Evolutionary conservation across 1,140 invertebrate species (phyloP).

Genomic region (Tetramorium parvispinum): DNA sequence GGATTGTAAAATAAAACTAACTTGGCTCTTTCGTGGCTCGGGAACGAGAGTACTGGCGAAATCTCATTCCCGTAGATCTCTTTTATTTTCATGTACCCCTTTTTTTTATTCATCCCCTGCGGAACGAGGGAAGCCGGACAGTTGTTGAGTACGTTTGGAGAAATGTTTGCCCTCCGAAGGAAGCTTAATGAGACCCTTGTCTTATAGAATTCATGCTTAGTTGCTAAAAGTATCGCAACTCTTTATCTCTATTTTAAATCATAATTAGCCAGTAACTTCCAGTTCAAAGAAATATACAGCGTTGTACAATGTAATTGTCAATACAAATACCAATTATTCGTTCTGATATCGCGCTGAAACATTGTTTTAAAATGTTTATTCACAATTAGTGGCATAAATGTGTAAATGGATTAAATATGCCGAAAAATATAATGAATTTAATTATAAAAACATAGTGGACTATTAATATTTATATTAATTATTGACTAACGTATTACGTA

Average conservation of each 20-base stretch:
- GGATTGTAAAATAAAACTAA: constrained; percentile 87
- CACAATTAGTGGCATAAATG: neutral
- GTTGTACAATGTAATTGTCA: neutral
- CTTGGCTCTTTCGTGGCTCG: constrained; percentile 84
- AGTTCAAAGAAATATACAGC: neutral
- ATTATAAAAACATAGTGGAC: neutral
- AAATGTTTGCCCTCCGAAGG: constrained; percentile 48
- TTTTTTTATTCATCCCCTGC: constrained; percentile 29
- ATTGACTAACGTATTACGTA: neutral
- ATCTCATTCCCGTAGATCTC: constrained; percentile 84
- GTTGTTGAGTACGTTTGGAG: constrained; percentile 34
- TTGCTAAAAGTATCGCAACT: constrained; percentile 35
- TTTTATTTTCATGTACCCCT: constrained; percentile 75
- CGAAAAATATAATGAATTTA: neutral
- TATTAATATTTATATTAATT: constrained; percentile 7
- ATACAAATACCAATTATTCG: neutral
- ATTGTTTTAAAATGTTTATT: neutral
- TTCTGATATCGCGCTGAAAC: neutral
- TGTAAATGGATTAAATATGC: neutral
- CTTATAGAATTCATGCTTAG: constrained; percentile 51
- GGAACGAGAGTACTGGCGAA: constrained; percentile 79
- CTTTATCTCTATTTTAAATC: constrained; percentile 2
- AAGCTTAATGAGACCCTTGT: constrained; percentile 37
- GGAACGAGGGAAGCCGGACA: constrained; percentile 24
- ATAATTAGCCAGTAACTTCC: neutral